phyloP scores from a whole-genome alignment of 2,113 vertebrate species.

The Oriolus oriolus region DNA sequence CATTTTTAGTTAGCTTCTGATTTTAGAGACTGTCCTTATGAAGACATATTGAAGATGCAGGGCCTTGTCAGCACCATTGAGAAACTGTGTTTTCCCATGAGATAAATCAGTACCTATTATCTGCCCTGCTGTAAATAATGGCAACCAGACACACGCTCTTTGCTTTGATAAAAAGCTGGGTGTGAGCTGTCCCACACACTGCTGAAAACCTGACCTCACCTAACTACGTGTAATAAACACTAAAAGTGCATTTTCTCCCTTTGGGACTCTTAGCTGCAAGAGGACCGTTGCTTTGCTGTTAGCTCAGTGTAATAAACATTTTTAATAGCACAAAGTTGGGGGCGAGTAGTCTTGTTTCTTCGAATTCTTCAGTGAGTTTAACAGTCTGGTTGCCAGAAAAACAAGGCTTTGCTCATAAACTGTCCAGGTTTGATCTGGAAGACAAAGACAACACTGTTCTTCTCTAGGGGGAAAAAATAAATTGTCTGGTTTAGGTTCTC shows the following conservation, averaged over 20 bases:
- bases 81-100: neutral
- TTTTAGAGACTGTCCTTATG: neutral
- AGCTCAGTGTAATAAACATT: neutral
- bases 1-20: neutral
- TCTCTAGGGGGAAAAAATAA: neutral
- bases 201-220: constrained; percentile 1
- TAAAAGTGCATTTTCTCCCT: neutral
- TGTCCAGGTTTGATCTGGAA: constrained; percentile 2
- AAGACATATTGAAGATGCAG: neutral
- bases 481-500: neutral
- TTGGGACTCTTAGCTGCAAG: neutral
- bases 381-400: constrained; percentile 3
- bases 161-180: neutral
- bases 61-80: neutral
- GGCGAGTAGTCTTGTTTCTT: neutral
- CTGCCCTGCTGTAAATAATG: neutral
- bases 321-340: constrained; percentile 19
- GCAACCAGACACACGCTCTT: neutral
- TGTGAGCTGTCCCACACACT: neutral
- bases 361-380: constrained; percentile 10
- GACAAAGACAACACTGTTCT: constrained; percentile 4
- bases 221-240: neutral
- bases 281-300: neutral
- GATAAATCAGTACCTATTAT: neutral
- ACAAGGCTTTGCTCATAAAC: neutral